Evolutionary conservation across 2,113 vertebrate species (phyloP), one percentile per base, ranked within the genome.

Genomic region (Nettapus auritus): DNA sequence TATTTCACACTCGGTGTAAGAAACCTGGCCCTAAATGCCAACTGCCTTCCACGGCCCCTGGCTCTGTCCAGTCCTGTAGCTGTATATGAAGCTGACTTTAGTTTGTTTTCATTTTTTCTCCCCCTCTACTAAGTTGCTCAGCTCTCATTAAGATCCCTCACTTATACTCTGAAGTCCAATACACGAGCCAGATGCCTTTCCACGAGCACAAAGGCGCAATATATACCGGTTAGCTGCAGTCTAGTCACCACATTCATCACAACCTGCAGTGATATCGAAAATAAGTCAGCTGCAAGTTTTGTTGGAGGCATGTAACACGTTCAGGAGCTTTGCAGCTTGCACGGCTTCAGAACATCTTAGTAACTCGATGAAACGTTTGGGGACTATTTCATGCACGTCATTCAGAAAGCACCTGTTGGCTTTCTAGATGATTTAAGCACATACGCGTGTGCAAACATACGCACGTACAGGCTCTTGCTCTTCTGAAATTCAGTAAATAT

Each of bases 21-120:
- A 70, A 92, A 92, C 71, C 23, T 42, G 69, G 76, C 90, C 63
- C 68, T 68, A 57, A 77, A 76, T 57, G 29, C 62, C 80, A 55
- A 3, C 4, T 66, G 52, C 21, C 74, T 79, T 66, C 86, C 78
- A 56, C 67, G 38, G 14, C 66, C 53, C 57, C 77, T 56, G 67
- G 66, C 73, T 83, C 80, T 34, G 46, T 31, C 69, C 66, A 48
- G 13, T 20, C 88, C 82, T 90, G 88, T 59, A 90, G 76, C 71
- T 76, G 36, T 31, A 28, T 8, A 74, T 16, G 4, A 94, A 93
- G 75, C n/a, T 50, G 79, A 82, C 76, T 96, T 82, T 0, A 56
- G 69, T 83, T 86, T 44, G 40, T 84, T 89, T 92, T 73, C 34
- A 14, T 64, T 82, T 92, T 79, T 88, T 93, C 44, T 20, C 55